These are phyloP conservation scores for Sphyrna mokarran DNA, from an alignment of 2,113 vertebrate genomes.

Conservation along the genomic window DNA sequence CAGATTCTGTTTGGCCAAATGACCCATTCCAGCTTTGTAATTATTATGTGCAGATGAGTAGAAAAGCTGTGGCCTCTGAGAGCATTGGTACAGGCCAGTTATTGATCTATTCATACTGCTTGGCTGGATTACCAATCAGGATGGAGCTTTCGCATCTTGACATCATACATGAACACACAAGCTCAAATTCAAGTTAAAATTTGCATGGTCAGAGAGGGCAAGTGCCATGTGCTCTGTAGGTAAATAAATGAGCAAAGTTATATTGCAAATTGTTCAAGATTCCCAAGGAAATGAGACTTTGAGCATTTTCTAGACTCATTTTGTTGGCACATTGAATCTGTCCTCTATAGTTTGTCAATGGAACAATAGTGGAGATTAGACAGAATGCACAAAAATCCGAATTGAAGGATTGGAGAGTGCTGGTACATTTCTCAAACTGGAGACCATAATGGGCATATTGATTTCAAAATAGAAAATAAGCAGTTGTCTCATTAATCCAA, in stretches of 20 bases:
- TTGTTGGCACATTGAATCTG: neutral
- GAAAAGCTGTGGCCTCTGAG: neutral
- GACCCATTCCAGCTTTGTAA: neutral
- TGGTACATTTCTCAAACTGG: neutral
- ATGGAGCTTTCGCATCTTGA: neutral
- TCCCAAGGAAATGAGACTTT: neutral
- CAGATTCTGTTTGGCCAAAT: neutral
- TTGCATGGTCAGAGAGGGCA: neutral
- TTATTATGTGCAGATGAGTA: neutral
- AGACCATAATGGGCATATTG: neutral
- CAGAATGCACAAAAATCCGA: neutral
- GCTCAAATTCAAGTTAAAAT: neutral
- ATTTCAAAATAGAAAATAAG: neutral
- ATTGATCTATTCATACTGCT: neutral
- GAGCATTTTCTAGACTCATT: neutral
- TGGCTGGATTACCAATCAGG: neutral
- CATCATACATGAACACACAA: neutral
- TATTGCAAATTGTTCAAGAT: neutral
- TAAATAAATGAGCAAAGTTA: neutral
- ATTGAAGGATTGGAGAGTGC: neutral
- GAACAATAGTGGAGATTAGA: neutral
- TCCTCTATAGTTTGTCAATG: neutral
- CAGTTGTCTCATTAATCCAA: neutral
- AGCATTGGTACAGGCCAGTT: neutral
- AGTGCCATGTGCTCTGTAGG: too few relatives aligned